Evolutionary conservation across 1,140 invertebrate genomes (phyloP), one percentile per base, ranked within the genome.

Genomic region (Drosophila insularis): DNA sequence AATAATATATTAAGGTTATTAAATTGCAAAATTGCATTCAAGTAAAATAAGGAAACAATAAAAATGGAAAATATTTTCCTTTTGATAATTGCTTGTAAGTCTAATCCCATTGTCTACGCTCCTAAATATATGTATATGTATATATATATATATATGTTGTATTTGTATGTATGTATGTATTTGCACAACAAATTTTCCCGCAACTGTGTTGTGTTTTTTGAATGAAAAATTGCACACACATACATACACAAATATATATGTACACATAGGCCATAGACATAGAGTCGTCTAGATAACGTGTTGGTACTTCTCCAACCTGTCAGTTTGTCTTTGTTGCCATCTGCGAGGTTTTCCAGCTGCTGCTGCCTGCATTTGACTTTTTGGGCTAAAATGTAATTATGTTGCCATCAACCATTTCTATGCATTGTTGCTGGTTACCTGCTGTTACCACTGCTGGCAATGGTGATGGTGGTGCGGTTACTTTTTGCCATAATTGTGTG

Each of bases 331-430:
- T 50, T 10, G 43, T 50, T 17, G 43, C 62, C 40, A 17, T 39
- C 32, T 19, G 23, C 40, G 37, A 75, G 46, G 53, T 43, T 62
- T 62, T 62, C 19, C 35, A 61, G 59, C 31, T 63, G 14, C 63
- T 53, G 68, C 54, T 37, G 35, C 35, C 35, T 76, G 55, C 17
- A 40, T 37, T 53, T 71, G 78, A 71, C 68, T 74, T 89, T 78
- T 89, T 86, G 76, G 82, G 61, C 66, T 67, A 81, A 79, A 82
- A 79, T 79, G 82, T 79, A 87, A 89, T 87, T 87, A 86, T 82
- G 72, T 86, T 67, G 79, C 68, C 76, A 79, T 79, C 75, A 68
- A 64, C 69, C 58, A 73, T 77, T 64, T 67, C 64, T 71, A 66
- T 68, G 78, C 76, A 77, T 64, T 76, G 73, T 76, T 80, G 74